Percentiles rank a stretch among this genome's conserved stretches.
Conservation (phyloP, 2,113 vertebrate species). For the Marmota flaviventris region DNA sequence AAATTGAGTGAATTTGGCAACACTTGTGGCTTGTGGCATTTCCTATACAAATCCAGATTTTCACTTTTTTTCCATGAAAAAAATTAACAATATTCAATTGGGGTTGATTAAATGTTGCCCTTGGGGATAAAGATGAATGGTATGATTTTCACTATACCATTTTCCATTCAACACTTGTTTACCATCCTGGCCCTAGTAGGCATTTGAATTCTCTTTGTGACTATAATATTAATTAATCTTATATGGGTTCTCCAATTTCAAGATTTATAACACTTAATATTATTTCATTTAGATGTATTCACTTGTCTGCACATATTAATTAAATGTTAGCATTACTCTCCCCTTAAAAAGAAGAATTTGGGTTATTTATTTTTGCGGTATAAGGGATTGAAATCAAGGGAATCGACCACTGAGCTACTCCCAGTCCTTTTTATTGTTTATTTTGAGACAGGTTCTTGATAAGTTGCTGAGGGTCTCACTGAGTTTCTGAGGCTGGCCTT, state of each 20-base stretch:
- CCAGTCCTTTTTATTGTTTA: too few species aligned
- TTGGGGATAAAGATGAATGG: neutral
- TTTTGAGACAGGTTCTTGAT: too few species aligned
- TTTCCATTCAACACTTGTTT: neutral
- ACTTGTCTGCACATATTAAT: conserved; percentile 40
- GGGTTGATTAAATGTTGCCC: neutral
- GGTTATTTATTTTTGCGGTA: neutral
- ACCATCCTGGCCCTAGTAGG: neutral
- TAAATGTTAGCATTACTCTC: conserved; percentile 29
- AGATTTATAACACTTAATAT: conserved; percentile 43
- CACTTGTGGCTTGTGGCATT: conserved; percentile 24
- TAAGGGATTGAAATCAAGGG: too few species aligned
- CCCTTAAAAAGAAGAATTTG: conserved; percentile 25
- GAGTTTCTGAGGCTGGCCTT: too few species aligned
- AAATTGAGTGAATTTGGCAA: conserved; percentile 6
- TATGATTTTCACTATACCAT: neutral
- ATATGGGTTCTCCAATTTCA: conserved; percentile 10
- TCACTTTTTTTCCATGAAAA: neutral
- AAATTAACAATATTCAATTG: neutral
- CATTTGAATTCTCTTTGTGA: conserved; percentile 30
- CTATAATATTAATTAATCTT: conserved; percentile 30
- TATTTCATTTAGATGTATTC: conserved; percentile 54
- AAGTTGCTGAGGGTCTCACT: too few species aligned
- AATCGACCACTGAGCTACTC: too few species aligned
- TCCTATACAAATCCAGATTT: conserved; percentile 17